Base-by-base conservation (phyloP, 2,797 vertebrate genomes). In the Borostomias antarcticus region DNA sequence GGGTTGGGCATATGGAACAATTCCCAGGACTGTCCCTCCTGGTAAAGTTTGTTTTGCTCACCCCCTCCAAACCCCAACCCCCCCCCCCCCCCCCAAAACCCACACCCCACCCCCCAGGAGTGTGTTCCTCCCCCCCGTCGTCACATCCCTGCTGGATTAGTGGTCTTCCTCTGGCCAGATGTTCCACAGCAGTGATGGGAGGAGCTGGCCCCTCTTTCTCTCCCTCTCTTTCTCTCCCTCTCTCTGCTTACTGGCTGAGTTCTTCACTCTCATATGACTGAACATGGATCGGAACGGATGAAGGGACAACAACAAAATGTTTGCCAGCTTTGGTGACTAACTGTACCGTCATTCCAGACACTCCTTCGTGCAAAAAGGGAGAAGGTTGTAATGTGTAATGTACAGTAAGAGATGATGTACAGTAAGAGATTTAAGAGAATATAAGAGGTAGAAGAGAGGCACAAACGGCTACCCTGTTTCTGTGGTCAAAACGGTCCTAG, bases 161-260 rank as follows among this genome's bases (percentile, higher is more conserved):
- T 85, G 79, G 81, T 80, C 81, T 85, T 82, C 85, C 82, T 89
- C 82, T 80, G 74, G 86, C 89, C 89, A 92, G 88, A 93, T 91
- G 90, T 92, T 89, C 60, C 81, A 83, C 77, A 83, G 81, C 79
- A 77, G 80, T 80, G 79, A 65, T 76, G 73, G 83, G 82, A 77
- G 81, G 83, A 76, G 88, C 15, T 28, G 54, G 21, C 52, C 15
- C 3, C 40, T n/a, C n/a, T n/a, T n/a, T n/a, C n/a, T n/a, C n/a
- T n/a, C n/a, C n/a, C n/a, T n/a, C n/a, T n/a, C n/a, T n/a, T n/a
- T n/a, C n/a, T n/a, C n/a, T n/a, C n/a, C n/a, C n/a, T n/a, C n/a
- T 45, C 51, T 17, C 13, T 15, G 11, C 54, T 43, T 17, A 4
- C 79, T 66, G 77, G 57, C 35, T 43, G 64, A 74, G 72, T 84